Conservation (phyloP, 2,797 vertebrate species). For the Phataginus tetradactyla region DNA sequence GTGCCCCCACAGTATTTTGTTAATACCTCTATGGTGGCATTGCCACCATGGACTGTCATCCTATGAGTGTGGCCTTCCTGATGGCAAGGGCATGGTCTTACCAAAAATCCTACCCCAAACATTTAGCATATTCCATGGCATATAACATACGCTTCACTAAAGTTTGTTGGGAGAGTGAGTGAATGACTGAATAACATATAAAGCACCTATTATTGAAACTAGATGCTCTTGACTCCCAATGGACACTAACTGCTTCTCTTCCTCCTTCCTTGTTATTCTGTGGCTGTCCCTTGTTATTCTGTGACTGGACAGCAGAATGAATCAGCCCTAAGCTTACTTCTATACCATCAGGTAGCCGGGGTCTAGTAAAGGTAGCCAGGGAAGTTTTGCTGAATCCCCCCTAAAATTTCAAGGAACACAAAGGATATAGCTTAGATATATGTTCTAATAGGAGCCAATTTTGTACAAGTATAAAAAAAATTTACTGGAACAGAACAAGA, state of each 20-base stretch:
- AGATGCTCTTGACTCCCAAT: neutral
- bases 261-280: neutral
- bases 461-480: neutral
- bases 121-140: neutral
- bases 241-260: neutral
- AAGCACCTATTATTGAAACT: neutral
- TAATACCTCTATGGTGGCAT: neutral
- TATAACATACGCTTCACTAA: neutral
- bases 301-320: neutral
- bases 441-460: neutral
- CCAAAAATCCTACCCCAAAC: neutral
- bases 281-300: neutral
- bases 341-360: neutral
- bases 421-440: neutral
- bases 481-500: neutral
- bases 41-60: neutral
- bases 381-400: neutral
- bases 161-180: neutral
- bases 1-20: neutral
- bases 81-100: neutral
- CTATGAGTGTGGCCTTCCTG: neutral
- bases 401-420: neutral
- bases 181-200: neutral
- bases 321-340: neutral
- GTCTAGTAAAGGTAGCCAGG: neutral